Conservation (phyloP, 1,140 invertebrate genomes). For the Zelostemma sp. region DNA sequence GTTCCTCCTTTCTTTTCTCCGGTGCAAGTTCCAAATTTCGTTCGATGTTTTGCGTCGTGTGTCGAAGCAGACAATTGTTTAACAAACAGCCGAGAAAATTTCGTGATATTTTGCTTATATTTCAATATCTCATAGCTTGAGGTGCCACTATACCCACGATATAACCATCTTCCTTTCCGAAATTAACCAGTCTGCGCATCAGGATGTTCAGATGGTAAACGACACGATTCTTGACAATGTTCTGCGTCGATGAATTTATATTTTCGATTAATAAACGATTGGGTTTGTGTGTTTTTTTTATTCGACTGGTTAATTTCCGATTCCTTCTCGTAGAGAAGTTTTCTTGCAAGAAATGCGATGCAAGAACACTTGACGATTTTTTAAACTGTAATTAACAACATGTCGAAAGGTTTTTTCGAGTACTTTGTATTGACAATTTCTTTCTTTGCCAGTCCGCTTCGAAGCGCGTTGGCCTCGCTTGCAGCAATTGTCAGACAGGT, state of each 20-base stretch:
- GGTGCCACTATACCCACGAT: slow-evolving; percentile 69
- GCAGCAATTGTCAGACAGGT: slow-evolving; percentile 90
- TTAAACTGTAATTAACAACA: too few relatives aligned
- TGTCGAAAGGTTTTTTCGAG: background rate
- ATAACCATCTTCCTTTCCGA: slow-evolving; percentile 51
- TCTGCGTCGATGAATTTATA: too few relatives aligned
- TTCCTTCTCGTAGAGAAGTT: background rate
- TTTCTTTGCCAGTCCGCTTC: slow-evolving; percentile 70
- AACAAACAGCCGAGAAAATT: too few relatives aligned
- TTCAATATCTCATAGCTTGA: slow-evolving; percentile 51
- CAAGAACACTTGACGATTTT: too few relatives aligned
- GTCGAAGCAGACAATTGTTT: too few relatives aligned
- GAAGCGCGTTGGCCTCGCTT: slow-evolving; percentile 84
- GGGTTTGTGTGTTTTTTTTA: too few relatives aligned
- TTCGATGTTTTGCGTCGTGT: too few relatives aligned
- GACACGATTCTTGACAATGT: background rate
- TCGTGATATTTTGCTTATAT: too few relatives aligned
- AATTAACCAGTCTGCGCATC: slow-evolving; percentile 39
- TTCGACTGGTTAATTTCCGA: background rate
- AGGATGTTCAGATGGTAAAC: background rate
- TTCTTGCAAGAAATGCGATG: background rate
- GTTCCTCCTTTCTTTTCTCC: too few relatives aligned
- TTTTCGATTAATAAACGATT: too few relatives aligned
- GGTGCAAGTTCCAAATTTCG: too few relatives aligned
- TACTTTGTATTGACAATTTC: slow-evolving; percentile 2